Conservation (phyloP, 2,113 vertebrate species). For the Siniperca chuatsi region DNA sequence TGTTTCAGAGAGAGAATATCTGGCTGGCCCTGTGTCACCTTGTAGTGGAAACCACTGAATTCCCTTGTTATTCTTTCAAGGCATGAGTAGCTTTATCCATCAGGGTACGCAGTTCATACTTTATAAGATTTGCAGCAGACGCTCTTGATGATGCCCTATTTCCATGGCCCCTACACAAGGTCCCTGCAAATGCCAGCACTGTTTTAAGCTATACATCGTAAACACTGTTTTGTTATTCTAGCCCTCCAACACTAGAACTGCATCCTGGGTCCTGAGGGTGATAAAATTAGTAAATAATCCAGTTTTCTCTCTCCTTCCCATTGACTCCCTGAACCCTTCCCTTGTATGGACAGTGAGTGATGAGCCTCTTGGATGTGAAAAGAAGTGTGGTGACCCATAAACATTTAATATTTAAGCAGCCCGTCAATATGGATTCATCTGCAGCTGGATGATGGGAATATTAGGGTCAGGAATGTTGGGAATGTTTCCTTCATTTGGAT, state of each 20-base stretch:
- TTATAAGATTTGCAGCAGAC: not conserved
- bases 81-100: not conserved
- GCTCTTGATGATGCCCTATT: not conserved
- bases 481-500: conserved; percentile 21
- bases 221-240: conserved; percentile 25
- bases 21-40: not conserved
- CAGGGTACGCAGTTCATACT: not conserved
- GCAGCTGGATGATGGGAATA: conserved; percentile 33
- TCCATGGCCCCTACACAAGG: not conserved
- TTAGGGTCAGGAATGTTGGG: conserved; percentile 30
- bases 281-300: conserved; percentile 27
- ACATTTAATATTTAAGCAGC: conserved; percentile 63
- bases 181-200: not conserved
- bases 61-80: not conserved
- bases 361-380: conserved; percentile 26
- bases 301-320: not conserved
- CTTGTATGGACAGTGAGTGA: conserved; percentile 14
- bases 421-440: conserved; percentile 57
- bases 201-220: not conserved
- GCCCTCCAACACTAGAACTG: not conserved
- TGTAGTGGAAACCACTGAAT: not conserved
- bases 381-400: conserved; percentile 40
- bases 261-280: not conserved
- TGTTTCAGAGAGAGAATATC: not conserved
- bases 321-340: conserved; percentile 19